Evolutionary conservation across 2,888 invertebrate species (phyloP).

Genomic region (Venusia cambrica): DNA sequence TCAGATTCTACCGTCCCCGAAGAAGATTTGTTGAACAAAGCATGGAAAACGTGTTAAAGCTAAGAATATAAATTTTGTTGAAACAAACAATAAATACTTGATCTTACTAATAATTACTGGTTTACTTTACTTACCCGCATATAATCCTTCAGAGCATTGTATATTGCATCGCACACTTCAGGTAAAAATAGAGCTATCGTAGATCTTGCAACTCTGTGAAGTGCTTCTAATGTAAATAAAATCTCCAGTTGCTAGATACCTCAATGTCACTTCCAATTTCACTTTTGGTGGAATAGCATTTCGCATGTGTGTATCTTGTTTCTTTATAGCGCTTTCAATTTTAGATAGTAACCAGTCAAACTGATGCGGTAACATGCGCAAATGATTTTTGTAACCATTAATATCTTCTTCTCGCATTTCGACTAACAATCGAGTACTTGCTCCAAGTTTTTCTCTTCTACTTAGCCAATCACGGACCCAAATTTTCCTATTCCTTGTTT

Average conservation of each 20-base stretch:
- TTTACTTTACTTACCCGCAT: slow-evolving; percentile 4
- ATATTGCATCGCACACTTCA: slow-evolving; percentile 14
- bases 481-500: too few species aligned
- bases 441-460: too few species aligned
- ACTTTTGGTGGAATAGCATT: slow-evolving; percentile 14
- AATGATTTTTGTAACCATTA: background rate
- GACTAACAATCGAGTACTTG: too few species aligned
- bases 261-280: slow-evolving; percentile 13
- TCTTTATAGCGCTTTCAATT: slow-evolving; percentile 2
- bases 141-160: slow-evolving; percentile 4
- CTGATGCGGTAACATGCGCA: background rate
- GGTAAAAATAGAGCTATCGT: slow-evolving; percentile 15
- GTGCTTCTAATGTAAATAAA: slow-evolving; percentile 7
- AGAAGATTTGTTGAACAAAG: too few species aligned
- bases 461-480: too few species aligned
- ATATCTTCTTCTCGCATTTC: too few species aligned
- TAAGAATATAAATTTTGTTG: too few species aligned
- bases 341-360: background rate
- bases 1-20: too few species aligned
- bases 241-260: slow-evolving; percentile 12
- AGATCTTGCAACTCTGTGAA: slow-evolving; percentile 9
- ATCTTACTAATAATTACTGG: background rate
- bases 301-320: slow-evolving; percentile 9
- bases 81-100: too few species aligned
- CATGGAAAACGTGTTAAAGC: too few species aligned